Percentiles rank a stretch among this genome's conserved stretches.
These are phyloP conservation scores for Pseudorhiza aurosa DNA, from an alignment of 30 jellyfish, hydroid and myxozoan genomes.

Conservation along the genomic window DNA sequence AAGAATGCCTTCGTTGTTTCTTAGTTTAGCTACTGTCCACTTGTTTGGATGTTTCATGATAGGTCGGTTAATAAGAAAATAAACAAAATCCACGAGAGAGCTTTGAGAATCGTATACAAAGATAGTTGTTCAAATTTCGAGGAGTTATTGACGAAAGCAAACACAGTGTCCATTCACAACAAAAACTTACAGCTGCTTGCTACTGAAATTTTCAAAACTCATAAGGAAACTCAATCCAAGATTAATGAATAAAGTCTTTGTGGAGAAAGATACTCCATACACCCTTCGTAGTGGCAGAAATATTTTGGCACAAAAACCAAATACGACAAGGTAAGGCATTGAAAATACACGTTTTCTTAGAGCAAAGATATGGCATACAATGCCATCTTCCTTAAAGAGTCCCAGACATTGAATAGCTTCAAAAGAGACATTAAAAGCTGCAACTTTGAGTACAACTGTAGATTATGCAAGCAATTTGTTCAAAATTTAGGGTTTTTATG, in stretches of 20 bases:
- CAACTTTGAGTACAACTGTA: too few relatives aligned
- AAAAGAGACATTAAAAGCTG: too few relatives aligned
- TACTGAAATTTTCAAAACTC: conserved; percentile 5
- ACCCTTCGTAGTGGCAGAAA: too few relatives aligned
- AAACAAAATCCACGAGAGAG: conserved; percentile 12
- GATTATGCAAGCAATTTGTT: too few relatives aligned
- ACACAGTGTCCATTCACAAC: conserved; percentile 13
- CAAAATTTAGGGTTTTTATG: too few relatives aligned
- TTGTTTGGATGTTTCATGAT: conserved; percentile 21
- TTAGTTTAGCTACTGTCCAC: not conserved
- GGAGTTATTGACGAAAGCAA: not conserved
- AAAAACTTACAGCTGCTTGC: conserved; percentile 25
- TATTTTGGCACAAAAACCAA: too few relatives aligned
- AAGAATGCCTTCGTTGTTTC: not conserved
- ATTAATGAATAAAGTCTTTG: conserved; percentile 2
- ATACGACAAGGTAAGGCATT: not conserved
- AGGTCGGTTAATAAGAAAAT: not conserved
- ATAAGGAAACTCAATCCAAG: not conserved
- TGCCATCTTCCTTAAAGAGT: too few relatives aligned
- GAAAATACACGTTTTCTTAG: not conserved
- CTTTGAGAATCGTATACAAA: too few relatives aligned
- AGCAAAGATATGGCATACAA: too few relatives aligned
- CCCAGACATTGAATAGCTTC: too few relatives aligned
- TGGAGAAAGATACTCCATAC: not conserved
- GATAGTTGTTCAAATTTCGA: conserved; percentile 13